Evolutionary conservation across 2,888 invertebrate genomes (phyloP).

Genomic region (Hyposoter dolosus): DNA sequence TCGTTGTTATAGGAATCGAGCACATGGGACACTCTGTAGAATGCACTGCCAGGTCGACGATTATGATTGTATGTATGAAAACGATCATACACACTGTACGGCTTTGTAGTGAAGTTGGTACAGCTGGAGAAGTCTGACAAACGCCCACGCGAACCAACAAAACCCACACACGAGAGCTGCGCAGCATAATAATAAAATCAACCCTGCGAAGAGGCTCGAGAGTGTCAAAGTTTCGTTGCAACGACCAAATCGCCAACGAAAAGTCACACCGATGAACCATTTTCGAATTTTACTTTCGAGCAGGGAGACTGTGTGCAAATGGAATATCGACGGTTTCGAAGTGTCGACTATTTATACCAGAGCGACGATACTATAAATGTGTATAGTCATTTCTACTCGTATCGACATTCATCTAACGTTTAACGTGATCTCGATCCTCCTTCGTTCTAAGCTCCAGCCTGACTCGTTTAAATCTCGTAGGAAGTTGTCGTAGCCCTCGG

Average conservation of each 20-base stretch:
- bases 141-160: slow-evolving; percentile 56
- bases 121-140: slow-evolving; percentile 58
- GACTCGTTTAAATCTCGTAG: slow-evolving; percentile 28
- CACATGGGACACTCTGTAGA: background rate
- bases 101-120: slow-evolving; percentile 38
- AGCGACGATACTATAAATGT: background rate
- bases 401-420: slow-evolving; percentile 35
- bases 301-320: background rate
- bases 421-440: slow-evolving; percentile 45
- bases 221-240: slow-evolving; percentile 29
- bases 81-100: slow-evolving; percentile 7
- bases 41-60: background rate
- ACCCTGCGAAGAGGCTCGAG: slow-evolving; percentile 11
- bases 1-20: too few species aligned
- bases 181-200: slow-evolving; percentile 4
- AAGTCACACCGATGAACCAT: background rate
- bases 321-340: slow-evolving; percentile 8
- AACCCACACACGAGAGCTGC: slow-evolving; percentile 34
- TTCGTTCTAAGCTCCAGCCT: slow-evolving; percentile 32
- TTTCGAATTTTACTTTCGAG: slow-evolving; percentile 4
- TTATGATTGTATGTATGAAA: slow-evolving; percentile 3
- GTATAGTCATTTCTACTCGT: background rate
- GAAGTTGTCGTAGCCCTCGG: slow-evolving; percentile 29
- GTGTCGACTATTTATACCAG: slow-evolving; percentile 1
- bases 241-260: slow-evolving; percentile 12